phyloP scores from a whole-genome alignment of 2,888 invertebrate genomes.

The Thereva unica region DNA sequence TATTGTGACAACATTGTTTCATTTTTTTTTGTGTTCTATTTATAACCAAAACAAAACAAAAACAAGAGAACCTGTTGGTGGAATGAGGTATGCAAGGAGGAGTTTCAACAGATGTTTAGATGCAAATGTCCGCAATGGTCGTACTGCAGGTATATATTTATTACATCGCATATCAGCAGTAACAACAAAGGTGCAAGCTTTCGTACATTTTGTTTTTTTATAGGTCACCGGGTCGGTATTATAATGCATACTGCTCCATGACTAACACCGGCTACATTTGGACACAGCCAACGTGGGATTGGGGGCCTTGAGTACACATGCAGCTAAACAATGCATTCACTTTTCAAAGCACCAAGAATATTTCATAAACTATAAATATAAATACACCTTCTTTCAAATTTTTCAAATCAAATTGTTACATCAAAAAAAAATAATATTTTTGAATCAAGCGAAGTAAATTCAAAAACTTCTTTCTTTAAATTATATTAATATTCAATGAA shows the following conservation, averaged over 20 bases:
- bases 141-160: constrained; percentile 67
- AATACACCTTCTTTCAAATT: too few relatives aligned
- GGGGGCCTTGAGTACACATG: constrained; percentile 47
- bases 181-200: not conserved
- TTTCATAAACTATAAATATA: too few relatives aligned
- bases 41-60: too few relatives aligned
- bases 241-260: constrained; percentile 89
- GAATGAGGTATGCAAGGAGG: constrained; percentile 92
- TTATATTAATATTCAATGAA: constrained; percentile 25
- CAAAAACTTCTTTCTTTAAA: constrained; percentile 17
- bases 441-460: constrained; percentile 13
- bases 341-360: too few relatives aligned
- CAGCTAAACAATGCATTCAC: not conserved
- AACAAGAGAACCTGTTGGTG: constrained; percentile 87
- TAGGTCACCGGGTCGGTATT: constrained; percentile 80
- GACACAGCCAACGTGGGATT: constrained; percentile 71
- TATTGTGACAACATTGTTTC: too few relatives aligned
- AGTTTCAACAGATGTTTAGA: constrained; percentile 82
- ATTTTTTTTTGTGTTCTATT: too few relatives aligned
- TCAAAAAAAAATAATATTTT: not conserved
- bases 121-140: constrained; percentile 89
- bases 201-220: constrained; percentile 8
- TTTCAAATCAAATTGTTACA: too few relatives aligned
- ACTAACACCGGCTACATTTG: constrained; percentile 89
- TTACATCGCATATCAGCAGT: too few relatives aligned